A percentile compares a stretch with the other conserved stretches of the same genome.
Conservation (phyloP, 2,797 vertebrate species). For the Semotilus atromaculatus region DNA sequence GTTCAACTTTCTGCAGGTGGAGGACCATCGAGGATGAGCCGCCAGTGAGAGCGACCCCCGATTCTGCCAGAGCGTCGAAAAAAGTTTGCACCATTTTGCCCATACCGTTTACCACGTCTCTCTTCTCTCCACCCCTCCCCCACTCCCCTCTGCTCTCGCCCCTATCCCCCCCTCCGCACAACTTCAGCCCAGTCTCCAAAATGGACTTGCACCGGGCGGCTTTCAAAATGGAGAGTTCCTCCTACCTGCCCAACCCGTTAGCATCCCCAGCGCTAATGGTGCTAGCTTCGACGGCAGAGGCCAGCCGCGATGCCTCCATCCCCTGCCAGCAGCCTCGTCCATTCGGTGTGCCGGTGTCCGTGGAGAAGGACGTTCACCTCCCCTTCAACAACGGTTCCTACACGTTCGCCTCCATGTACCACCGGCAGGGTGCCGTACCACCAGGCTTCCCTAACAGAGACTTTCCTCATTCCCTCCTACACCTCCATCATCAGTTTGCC, state of each 20-base stretch:
- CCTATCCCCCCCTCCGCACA: conserved; percentile 61
- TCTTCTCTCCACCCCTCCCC: conserved; percentile 61
- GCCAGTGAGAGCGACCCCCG: conserved; percentile 47
- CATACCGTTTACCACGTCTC: conserved; percentile 54
- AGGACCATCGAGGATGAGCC: conserved; percentile 55
- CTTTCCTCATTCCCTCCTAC: conserved; percentile 96
- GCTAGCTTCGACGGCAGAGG: conserved; percentile 95
- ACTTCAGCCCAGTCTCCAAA: conserved; percentile 72
- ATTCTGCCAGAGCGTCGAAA: conserved; percentile 49
- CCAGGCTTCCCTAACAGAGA: conserved; percentile 96
- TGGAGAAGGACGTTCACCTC: conserved; percentile 97
- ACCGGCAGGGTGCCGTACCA: conserved; percentile 93
- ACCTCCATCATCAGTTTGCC: conserved; percentile 98
- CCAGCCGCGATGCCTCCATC: conserved; percentile 95
- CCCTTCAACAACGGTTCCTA: conserved; percentile 99
- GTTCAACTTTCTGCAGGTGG: conserved; percentile 53
- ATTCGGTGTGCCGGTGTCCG: conserved; percentile 94
- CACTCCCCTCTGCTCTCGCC: conserved; percentile 56
- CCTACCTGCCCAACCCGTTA: conserved; percentile 97
- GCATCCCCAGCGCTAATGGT: conserved; percentile 98
- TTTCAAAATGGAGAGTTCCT: conserved; percentile 99
- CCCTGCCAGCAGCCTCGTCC: conserved; percentile 96
- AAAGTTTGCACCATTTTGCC: conserved; percentile 60
- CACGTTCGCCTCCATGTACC: conserved; percentile 98
- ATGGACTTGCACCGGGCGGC: conserved; percentile 99